A percentile compares a stretch with the other conserved stretches of the same genome.
Conservation (phyloP, 2,113 vertebrate species). For the Chlorodrepanis virens region DNA sequence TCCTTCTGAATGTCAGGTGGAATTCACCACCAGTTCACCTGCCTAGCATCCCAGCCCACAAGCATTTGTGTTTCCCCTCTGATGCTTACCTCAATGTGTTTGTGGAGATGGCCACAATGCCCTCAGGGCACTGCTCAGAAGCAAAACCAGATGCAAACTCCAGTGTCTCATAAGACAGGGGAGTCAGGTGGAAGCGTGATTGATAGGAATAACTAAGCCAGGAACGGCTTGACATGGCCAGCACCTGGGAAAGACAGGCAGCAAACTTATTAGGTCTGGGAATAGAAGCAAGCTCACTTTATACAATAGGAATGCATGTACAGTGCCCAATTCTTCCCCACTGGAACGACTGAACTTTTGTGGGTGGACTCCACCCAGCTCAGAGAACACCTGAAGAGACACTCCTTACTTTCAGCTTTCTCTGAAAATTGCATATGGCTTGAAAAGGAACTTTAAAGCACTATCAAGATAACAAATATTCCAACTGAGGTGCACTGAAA, state of each 20-base stretch:
- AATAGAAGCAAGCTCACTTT: background rate
- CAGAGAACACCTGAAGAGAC: background rate
- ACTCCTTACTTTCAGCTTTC: background rate
- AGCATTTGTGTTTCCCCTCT: background rate
- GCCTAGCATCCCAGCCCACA: background rate
- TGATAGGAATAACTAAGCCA: slow-evolving; percentile 99
- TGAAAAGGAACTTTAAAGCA: background rate
- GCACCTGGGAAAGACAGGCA: slow-evolving; percentile 75
- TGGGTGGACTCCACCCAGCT: background rate
- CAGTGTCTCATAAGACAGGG: slow-evolving; percentile 92
- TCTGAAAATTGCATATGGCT: fast-evolving
- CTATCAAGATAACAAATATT: background rate
- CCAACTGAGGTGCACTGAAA: background rate
- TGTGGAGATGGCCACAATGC: slow-evolving; percentile 98
- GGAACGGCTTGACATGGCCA: slow-evolving; percentile 98
- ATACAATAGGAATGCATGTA: fast-evolving
- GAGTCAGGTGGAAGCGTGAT: slow-evolving; percentile 95
- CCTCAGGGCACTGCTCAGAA: slow-evolving; percentile 96
- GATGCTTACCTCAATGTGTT: slow-evolving; percentile 90
- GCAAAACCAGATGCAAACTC: slow-evolving; percentile 98
- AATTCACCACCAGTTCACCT: background rate
- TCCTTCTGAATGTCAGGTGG: background rate
- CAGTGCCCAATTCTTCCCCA: fast-evolving
- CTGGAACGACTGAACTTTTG: background rate
- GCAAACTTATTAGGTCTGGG: background rate